Percentiles rank a stretch among this genome's conserved stretches.
These are phyloP conservation scores for Oscheius myriophilus DNA, from an alignment of 2,888 invertebrate genomes.

Conservation along the genomic window DNA sequence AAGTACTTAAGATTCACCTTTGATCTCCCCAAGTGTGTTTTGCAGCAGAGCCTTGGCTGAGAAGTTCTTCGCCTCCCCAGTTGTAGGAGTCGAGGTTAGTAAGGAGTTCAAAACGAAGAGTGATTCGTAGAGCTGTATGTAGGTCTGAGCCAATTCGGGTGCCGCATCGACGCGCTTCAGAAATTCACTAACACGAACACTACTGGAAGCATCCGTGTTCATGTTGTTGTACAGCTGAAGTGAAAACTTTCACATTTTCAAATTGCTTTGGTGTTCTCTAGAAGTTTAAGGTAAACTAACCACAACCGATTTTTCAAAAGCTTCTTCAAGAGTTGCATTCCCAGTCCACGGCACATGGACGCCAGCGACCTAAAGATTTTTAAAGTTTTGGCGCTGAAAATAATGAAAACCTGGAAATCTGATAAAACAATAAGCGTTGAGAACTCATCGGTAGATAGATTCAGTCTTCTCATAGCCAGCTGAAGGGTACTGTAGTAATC, in stretches of 20 bases:
- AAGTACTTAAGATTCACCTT: not conserved
- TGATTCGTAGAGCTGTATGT: conserved; percentile 20
- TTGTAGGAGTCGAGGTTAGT: not conserved
- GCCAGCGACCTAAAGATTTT: conserved; percentile 8
- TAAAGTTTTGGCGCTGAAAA: not conserved
- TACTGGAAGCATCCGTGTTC: conserved; percentile 6
- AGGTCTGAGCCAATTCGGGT: not conserved
- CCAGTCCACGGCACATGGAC: conserved; percentile 29
- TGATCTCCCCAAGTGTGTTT: conserved; percentile 1
- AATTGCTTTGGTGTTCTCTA: not conserved
- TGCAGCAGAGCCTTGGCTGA: conserved; percentile 1
- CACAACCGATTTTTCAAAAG: conserved; percentile 37
- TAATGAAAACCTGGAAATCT: conserved; percentile 24
- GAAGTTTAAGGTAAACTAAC: conserved; percentile 26
- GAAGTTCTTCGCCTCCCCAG: conserved; percentile 5
- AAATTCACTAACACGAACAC: not conserved
- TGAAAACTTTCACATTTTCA: too few species aligned
- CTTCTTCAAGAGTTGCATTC: conserved; percentile 8
- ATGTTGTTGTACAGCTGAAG: conserved; percentile 44
- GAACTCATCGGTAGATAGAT: conserved; percentile 41
- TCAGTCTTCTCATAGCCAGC: conserved; percentile 35
- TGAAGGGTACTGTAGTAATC: conserved; percentile 39
- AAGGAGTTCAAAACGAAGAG: conserved; percentile 18
- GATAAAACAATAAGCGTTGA: conserved; percentile 42
- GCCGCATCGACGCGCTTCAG: not conserved